phyloP scores from a whole-genome alignment of 2,113 vertebrate genomes.

The Aviceda subcristata region DNA sequence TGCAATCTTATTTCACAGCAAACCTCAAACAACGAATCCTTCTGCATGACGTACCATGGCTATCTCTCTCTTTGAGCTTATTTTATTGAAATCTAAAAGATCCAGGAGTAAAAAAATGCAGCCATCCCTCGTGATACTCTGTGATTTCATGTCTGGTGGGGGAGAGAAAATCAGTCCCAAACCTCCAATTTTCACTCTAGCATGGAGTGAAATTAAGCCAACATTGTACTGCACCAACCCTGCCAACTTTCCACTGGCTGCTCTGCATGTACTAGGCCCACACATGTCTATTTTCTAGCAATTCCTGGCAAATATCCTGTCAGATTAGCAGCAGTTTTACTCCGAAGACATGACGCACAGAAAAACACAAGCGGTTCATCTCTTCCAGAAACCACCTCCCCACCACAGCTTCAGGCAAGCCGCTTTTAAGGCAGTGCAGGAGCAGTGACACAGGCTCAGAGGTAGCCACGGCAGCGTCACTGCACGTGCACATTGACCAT shows the following conservation, averaged over 20 bases:
- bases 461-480: background rate
- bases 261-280: background rate
- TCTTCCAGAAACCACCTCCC: background rate
- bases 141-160: background rate
- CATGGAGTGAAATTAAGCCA: constrained; percentile 13
- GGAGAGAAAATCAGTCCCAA: background rate
- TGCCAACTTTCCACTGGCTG: constrained; percentile 56
- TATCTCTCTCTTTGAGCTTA: background rate
- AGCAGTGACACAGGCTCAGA: background rate
- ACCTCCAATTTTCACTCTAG: background rate
- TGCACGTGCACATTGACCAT: fast-evolving
- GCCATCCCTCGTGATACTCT: background rate
- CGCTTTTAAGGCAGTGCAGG: background rate
- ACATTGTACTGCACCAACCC: background rate
- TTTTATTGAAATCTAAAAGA: background rate
- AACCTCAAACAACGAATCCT: background rate
- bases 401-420: background rate
- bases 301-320: constrained; percentile 50
- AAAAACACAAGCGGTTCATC: background rate
- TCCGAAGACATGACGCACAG: background rate
- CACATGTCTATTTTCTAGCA: constrained; percentile 48
- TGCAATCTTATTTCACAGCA: background rate
- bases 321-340: constrained; percentile 20
- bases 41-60: background rate
- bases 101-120: background rate